Evolutionary conservation across 2,113 vertebrate genomes (phyloP).

Genomic region (Rhombomys opimus): DNA sequence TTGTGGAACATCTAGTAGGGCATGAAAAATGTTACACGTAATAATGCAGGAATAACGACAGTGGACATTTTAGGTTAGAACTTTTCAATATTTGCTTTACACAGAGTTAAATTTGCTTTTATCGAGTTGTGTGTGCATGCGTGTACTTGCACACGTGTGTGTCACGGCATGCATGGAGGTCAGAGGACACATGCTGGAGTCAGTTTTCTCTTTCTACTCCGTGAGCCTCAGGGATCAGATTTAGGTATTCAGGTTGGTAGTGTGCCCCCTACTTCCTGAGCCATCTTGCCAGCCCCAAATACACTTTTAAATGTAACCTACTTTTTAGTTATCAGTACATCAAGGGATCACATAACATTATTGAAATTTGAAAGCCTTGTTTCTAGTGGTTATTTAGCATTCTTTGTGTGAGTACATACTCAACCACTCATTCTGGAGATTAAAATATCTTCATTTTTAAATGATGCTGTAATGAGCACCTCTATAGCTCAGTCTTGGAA

Average conservation of each 20-base stretch:
- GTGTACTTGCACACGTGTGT: neutral
- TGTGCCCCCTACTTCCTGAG: neutral
- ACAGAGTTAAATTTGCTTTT: too few relatives aligned
- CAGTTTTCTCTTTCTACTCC: neutral
- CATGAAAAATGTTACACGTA: slow-evolving; percentile 6
- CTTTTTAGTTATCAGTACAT: neutral
- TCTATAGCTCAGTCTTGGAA: slow-evolving; percentile 29
- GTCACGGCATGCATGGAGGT: neutral
- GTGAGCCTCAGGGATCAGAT: neutral
- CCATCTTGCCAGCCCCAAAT: neutral
- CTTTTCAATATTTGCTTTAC: slow-evolving; percentile 39
- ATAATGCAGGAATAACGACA: slow-evolving; percentile 23
- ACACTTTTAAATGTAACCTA: neutral
- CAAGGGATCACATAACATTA: slow-evolving; percentile 38
- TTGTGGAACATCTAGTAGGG: slow-evolving; percentile 30
- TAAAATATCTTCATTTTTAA: slow-evolving; percentile 35
- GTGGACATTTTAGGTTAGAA: slow-evolving; percentile 30
- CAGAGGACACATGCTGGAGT: neutral
- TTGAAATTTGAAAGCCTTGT: slow-evolving; percentile 19
- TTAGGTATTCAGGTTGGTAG: too few relatives aligned
- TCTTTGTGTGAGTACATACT: neutral
- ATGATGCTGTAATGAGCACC: slow-evolving; percentile 11
- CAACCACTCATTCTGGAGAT: slow-evolving; percentile 36
- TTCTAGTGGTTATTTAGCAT: slow-evolving; percentile 31
- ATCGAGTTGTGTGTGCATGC: neutral